Conservation (phyloP, 2,888 invertebrate species). For the Phengaris alcon region DNA sequence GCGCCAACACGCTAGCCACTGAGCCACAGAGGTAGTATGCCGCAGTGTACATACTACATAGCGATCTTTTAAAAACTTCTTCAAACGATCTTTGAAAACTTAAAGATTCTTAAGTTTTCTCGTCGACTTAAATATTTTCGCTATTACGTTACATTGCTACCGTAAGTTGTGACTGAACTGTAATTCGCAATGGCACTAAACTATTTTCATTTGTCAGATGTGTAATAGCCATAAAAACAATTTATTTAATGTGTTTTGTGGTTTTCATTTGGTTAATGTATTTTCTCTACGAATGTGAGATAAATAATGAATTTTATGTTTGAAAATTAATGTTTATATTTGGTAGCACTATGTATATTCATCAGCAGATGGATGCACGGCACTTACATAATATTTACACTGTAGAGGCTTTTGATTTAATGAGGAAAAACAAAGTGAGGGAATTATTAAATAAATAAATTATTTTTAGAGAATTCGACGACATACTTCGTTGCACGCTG, state of each 20-base stretch:
- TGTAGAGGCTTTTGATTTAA: not conserved
- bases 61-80: not conserved
- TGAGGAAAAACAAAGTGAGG: not conserved
- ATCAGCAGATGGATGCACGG: no score
- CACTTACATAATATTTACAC: not conserved
- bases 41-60: not conserved
- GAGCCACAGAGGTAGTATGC: no score
- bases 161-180: not conserved
- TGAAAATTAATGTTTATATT: not conserved
- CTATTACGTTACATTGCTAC: constrained; percentile 4
- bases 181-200: not conserved
- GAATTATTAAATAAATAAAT: not conserved
- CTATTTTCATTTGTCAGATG: constrained; percentile 17
- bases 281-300: constrained; percentile 1
- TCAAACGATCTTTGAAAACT: not conserved
- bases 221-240: constrained; percentile 14
- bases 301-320: constrained; percentile 1
- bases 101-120: not conserved
- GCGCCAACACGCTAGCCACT: no score
- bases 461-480: not conserved
- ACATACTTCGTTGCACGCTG: not conserved
- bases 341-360: not conserved
- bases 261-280: constrained; percentile 23
- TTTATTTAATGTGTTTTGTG: constrained; percentile 14
- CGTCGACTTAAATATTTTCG: constrained; percentile 9